Conservation (phyloP, 1,140 invertebrate genomes). For the Platyura marginata region DNA sequence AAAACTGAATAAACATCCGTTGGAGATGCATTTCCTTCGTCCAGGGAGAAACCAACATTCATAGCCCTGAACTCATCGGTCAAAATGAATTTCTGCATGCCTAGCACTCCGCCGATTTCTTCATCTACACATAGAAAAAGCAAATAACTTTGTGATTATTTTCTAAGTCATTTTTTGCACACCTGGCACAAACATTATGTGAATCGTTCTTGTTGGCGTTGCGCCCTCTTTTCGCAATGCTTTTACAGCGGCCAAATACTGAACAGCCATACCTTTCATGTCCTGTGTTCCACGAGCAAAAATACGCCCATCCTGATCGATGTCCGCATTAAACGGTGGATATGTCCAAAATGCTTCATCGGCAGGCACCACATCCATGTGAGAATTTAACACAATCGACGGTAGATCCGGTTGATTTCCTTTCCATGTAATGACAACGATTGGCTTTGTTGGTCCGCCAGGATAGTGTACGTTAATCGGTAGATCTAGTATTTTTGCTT, state of each 20-base stretch:
- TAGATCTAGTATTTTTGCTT: constrained; percentile 39
- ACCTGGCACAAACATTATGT: constrained; percentile 71
- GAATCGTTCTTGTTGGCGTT: constrained; percentile 41
- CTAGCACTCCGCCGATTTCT: constrained; percentile 62
- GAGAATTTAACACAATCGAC: constrained; percentile 60
- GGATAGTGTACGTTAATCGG: constrained; percentile 28
- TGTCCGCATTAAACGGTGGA: constrained; percentile 49
- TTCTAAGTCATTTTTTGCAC: constrained; percentile 10
- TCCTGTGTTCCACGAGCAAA: constrained; percentile 65
- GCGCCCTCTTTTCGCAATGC: constrained; percentile 36
- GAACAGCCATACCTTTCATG: constrained; percentile 21
- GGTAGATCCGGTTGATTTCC: constrained; percentile 44
- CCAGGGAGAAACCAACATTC: constrained; percentile 60
- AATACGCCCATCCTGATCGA: constrained; percentile 58
- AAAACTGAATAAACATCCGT: constrained; percentile 46
- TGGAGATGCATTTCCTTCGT: constrained; percentile 53
- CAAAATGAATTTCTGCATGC: constrained; percentile 50
- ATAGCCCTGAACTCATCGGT: constrained; percentile 44
- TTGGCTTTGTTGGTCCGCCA: constrained; percentile 32
- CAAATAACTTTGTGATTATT: background rate
- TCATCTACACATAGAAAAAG: constrained; percentile 48
- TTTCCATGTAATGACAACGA: constrained; percentile 54
- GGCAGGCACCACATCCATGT: constrained; percentile 78
- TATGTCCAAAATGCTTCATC: constrained; percentile 40
- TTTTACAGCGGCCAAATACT: constrained; percentile 48